A percentile compares a stretch with the other conserved stretches of the same genome.
Evolutionary conservation across 2,797 vertebrate genomes (phyloP).

Genomic region (Dendrocincla tyrannina): DNA sequence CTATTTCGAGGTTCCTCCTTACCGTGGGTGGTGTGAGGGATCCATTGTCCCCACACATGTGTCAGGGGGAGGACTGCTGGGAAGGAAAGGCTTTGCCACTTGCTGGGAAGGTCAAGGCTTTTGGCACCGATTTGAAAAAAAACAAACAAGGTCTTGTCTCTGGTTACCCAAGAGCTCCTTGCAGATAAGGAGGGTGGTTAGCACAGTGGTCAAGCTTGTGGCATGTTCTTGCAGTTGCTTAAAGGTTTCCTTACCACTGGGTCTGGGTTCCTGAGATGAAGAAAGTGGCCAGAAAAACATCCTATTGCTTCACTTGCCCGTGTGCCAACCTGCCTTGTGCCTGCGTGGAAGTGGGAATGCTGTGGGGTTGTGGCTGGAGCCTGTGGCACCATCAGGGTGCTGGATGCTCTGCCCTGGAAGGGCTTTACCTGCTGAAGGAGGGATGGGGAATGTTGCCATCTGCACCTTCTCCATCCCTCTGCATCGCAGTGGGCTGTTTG

Average conservation of each 20-base stretch:
- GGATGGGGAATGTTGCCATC: fast-evolving
- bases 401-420: not conserved
- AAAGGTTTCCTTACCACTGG: not conserved
- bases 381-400: fast-evolving
- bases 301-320: not conserved
- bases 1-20: fast-evolving
- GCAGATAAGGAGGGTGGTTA: not conserved
- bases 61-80: fast-evolving
- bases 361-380: not conserved
- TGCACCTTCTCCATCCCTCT: not conserved
- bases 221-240: not conserved
- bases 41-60: not conserved
- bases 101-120: not conserved
- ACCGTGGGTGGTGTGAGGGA: fast-evolving
- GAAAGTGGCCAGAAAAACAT: conserved; percentile 24
- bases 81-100: not conserved
- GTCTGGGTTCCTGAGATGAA: not conserved
- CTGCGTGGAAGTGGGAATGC: not conserved
- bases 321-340: not conserved
- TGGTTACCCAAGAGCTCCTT: conserved; percentile 22
- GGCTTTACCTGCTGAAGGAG: not conserved
- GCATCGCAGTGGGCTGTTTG: fast-evolving
- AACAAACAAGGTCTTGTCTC: not conserved
- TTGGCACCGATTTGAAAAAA: not conserved
- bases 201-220: not conserved